phyloP scores from a whole-genome alignment of 2,888 invertebrate species.

The Acronicta alni region DNA sequence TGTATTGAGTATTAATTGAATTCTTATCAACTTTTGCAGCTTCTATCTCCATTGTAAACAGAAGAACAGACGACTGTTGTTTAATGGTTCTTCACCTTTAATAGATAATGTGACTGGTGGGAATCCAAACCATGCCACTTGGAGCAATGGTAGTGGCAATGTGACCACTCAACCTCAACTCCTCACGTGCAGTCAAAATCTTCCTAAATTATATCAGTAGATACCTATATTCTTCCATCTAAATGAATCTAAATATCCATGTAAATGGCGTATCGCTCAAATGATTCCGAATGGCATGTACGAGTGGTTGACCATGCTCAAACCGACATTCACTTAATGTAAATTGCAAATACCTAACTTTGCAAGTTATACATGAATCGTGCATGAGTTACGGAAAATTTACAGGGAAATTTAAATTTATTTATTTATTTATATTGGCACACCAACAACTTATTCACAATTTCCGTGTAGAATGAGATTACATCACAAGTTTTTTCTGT shows the following conservation, averaged over 20 bases:
- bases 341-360: slow-evolving; percentile 14
- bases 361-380: slow-evolving; percentile 1
- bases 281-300: slow-evolving; percentile 16
- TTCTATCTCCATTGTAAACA: neutral
- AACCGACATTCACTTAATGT: slow-evolving; percentile 4
- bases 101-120: too few relatives aligned
- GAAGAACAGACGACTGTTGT: too few relatives aligned
- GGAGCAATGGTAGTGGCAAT: too few relatives aligned
- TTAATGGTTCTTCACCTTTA: too few relatives aligned
- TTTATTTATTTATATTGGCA: neutral
- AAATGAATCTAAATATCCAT: slow-evolving; percentile 5
- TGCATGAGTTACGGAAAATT: slow-evolving; percentile 5
- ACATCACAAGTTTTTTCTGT: too few relatives aligned
- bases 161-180: too few relatives aligned
- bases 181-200: too few relatives aligned
- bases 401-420: neutral
- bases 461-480: too few relatives aligned
- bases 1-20: too few relatives aligned
- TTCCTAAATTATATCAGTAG: too few relatives aligned
- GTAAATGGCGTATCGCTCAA: slow-evolving; percentile 13
- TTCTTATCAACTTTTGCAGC: neutral
- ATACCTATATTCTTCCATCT: neutral
- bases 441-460: too few relatives aligned
- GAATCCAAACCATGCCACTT: too few relatives aligned
- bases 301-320: slow-evolving; percentile 5